phyloP scores from a whole-genome alignment of 2,797 vertebrate genomes.

The Coendou prehensilis region DNA sequence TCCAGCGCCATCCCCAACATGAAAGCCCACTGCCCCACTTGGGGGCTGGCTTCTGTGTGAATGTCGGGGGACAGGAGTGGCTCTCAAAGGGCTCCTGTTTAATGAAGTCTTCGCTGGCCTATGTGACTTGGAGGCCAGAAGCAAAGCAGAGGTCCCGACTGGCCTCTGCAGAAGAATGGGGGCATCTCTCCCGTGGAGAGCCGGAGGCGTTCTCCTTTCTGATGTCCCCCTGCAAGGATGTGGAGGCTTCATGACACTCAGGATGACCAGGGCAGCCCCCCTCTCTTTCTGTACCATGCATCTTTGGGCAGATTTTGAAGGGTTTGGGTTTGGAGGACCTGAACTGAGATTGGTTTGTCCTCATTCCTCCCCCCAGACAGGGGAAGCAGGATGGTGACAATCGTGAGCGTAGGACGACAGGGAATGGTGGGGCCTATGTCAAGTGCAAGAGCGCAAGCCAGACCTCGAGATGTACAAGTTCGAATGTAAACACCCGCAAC shows the following conservation, averaged over 20 bases:
- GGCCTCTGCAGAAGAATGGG: not conserved
- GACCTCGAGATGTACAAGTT: not conserved
- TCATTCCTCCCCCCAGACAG: not conserved
- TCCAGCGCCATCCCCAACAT: not conserved
- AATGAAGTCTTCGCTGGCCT: not conserved
- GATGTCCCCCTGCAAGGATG: not conserved
- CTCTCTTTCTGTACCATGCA: not conserved
- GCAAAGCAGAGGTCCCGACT: not conserved
- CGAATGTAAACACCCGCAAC: not conserved
- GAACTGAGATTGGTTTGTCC: not conserved
- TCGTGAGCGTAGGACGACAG: not conserved
- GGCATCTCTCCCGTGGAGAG: not conserved
- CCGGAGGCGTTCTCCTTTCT: not conserved
- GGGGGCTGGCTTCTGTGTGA: not conserved
- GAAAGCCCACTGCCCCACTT: not conserved
- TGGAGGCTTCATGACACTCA: not conserved
- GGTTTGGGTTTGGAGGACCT: not conserved
- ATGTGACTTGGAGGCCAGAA: not conserved
- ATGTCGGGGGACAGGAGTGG: not conserved
- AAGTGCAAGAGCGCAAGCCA: not conserved
- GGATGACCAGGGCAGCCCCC: not conserved
- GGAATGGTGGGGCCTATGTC: too few species aligned
- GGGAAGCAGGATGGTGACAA: not conserved
- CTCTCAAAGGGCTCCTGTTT: not conserved
- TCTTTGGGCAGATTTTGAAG: not conserved